A percentile compares a stretch with the other conserved stretches of the same genome.
Conservation (phyloP, 2,888 invertebrate genomes). For the Nephrotoma guestfalica region DNA sequence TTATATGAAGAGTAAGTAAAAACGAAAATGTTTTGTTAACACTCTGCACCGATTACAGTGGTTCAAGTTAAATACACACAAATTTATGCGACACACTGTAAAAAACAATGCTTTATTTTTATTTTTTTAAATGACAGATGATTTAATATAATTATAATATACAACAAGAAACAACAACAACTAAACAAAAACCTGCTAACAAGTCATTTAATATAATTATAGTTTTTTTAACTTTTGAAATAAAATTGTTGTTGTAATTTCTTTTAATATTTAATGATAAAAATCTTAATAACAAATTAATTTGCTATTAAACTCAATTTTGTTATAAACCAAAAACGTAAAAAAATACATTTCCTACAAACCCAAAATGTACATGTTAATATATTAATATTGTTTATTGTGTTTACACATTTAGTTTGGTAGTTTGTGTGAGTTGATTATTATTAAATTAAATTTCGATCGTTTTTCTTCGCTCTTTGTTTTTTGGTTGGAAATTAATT, state of each 20-base stretch:
- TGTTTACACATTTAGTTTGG: neutral
- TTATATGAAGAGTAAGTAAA: neutral
- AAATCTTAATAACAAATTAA: neutral
- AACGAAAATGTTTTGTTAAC: neutral
- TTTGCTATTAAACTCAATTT: neutral
- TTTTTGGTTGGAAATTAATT: neutral
- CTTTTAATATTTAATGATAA: neutral
- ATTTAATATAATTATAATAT: neutral
- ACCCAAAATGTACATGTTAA: neutral
- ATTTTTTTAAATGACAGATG: neutral
- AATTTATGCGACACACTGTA: neutral
- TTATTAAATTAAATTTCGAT: neutral
- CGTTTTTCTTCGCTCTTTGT: neutral
- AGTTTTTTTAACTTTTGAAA: neutral
- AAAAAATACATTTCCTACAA: neutral
- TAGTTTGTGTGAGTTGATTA: neutral
- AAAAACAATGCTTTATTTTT: neutral
- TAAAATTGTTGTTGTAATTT: neutral
- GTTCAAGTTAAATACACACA: neutral
- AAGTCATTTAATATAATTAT: neutral
- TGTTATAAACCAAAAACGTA: neutral
- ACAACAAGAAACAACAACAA: neutral
- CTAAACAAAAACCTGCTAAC: neutral
- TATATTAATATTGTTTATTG: neutral
- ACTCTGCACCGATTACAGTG: neutral